Base-by-base conservation (phyloP, 30 jellyfish, hydroid and myxozoan species). In the Aurelia coerulea region DNA sequence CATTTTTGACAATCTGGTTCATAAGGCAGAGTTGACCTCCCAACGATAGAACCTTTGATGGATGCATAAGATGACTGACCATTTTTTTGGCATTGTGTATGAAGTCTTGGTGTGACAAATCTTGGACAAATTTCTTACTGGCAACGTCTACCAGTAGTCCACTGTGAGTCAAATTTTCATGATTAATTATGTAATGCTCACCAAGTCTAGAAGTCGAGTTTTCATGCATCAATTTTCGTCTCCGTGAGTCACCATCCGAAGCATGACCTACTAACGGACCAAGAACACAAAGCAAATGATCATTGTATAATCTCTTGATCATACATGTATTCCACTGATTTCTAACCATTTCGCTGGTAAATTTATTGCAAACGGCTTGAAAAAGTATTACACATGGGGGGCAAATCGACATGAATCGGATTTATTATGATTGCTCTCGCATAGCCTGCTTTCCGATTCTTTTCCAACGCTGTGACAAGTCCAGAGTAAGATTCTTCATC, bases 251-350 rank as follows among this genome's bases (percentile, higher is more conserved):
- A 34, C 89, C 93, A 49, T 84, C 93, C 17, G 93, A 84, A 54
- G 89, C 93, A 84, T 84, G 81, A 10, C 88, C 93, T 72, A 84
- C 88, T 3, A 84, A 56, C 16, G 93, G 93, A 14, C 93, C 88
- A 8, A 84, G 81, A 41, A 59, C 88, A 7, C 58, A 80, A 80
- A 72, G 51, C 72, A 84, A 51, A 37, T 73, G 76, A 58, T 73
- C 58, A 14, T 73, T 34, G 77, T 84, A 84, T 29, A 82, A 37
- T 18, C 23, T 8, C 54, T 82, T 33, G 17, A 82, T 82, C 32
- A n/a, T n/a, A n/a, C n/a, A n/a, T n/a, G 1, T 50, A 10, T 66
- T 16, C 91, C 91, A 66, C 33, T 82, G 74, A 16, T 54, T 71
- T 32, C 53, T 62, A 3, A 79, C 81, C 68, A 32, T 31, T 5